These are phyloP conservation scores for Hemicrepidius hirtus DNA, from an alignment of 2,888 invertebrate genomes.

Conservation along the genomic window DNA sequence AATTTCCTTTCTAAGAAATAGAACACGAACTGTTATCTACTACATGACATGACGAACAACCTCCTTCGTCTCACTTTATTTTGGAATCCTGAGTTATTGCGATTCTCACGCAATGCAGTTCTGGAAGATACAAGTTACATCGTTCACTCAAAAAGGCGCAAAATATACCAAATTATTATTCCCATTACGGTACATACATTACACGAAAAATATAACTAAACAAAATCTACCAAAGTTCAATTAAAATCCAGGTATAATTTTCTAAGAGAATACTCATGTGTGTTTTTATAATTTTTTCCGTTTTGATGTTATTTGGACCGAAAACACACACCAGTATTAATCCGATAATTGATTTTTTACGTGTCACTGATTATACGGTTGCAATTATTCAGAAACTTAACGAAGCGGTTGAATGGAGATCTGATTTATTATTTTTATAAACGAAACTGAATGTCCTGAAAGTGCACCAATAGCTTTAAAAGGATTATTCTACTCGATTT, in stretches of 20 bases:
- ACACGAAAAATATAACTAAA: no score
- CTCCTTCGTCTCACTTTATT: neutral
- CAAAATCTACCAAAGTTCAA: no score
- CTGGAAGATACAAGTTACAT: no score
- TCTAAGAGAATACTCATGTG: no score
- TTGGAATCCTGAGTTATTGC: neutral
- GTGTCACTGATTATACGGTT: conserved; percentile 43
- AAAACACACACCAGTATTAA: conserved; percentile 16
- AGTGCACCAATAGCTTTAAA: conserved; percentile 3
- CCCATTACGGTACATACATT: no score
- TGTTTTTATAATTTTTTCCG: neutral
- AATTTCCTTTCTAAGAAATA: conserved; percentile 2
- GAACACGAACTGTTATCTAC: conserved; percentile 6
- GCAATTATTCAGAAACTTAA: conserved; percentile 35
- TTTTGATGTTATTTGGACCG: conserved; percentile 18
- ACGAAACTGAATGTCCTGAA: conserved; percentile 7
- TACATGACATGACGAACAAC: neutral
- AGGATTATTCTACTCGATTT: conserved; percentile 5
- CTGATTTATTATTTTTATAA: conserved; percentile 37
- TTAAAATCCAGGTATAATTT: no score
- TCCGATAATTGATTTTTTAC: conserved; percentile 47
- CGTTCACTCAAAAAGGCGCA: no score
- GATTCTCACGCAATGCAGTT: neutral
- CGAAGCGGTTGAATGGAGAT: conserved; percentile 28
- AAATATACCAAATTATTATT: no score